Conservation (phyloP, 2,797 vertebrate species). For the Scleropages formosus region DNA sequence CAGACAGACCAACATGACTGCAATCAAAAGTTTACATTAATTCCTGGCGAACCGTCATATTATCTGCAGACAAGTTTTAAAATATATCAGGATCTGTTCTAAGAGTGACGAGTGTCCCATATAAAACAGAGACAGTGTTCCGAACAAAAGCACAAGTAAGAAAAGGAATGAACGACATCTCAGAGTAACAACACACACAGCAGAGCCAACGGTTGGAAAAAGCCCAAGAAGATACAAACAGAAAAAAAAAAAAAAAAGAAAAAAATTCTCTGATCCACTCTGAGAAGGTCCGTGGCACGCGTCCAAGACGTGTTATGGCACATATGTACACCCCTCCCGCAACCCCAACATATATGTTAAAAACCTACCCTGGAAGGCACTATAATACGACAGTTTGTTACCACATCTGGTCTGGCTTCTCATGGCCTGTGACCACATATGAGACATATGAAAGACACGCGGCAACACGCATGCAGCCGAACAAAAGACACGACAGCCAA, state of each 20-base stretch:
- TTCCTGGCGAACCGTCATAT: neutral
- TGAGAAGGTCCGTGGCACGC: constrained; percentile 4
- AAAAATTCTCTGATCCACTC: too few relatives aligned
- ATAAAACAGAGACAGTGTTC: constrained; percentile 56
- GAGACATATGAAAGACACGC: constrained; percentile 4
- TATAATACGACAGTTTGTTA: constrained; percentile 22
- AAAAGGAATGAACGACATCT: constrained; percentile 17
- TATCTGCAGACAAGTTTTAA: constrained; percentile 13
- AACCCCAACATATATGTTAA: neutral
- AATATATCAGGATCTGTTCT: constrained; percentile 38
- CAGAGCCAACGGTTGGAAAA: too few relatives aligned
- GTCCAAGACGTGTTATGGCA: constrained; percentile 65
- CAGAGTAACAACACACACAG: neutral
- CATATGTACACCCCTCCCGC: constrained; percentile 37
- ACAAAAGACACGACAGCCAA: constrained; percentile 8
- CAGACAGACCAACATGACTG: neutral
- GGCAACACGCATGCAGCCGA: neutral
- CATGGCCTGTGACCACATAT: neutral
- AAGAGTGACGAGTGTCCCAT: constrained; percentile 45
- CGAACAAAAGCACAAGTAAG: constrained; percentile 40
- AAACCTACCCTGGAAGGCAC: constrained; percentile 36
- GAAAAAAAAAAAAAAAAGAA: too few relatives aligned
- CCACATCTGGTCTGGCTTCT: constrained; percentile 29
- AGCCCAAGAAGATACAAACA: too few relatives aligned
- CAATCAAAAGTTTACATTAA: constrained; percentile 36